A percentile compares a stretch with the other conserved stretches of the same genome.
These are phyloP conservation scores for Rhadina sibilatrix DNA, from an alignment of 2,113 vertebrate species.

Conservation along the genomic window DNA sequence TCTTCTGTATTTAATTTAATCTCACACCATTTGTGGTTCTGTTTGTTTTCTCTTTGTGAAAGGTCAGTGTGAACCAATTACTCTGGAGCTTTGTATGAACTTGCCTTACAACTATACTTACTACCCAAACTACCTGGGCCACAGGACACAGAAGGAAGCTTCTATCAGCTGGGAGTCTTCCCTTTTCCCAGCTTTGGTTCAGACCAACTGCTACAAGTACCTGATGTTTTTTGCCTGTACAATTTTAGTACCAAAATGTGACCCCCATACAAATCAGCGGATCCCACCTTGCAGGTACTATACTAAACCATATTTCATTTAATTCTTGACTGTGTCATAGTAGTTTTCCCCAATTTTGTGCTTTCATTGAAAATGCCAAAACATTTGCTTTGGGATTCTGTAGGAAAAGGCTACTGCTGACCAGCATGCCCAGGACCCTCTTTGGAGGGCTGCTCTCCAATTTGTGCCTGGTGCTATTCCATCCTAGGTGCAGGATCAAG, in stretches of 20 bases:
- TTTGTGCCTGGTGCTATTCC: neutral
- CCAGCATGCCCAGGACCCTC: neutral
- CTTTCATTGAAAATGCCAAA: neutral
- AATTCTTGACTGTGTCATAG: neutral
- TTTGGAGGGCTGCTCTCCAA: neutral
- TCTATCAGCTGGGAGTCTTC: slow-evolving; percentile 95
- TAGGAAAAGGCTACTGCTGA: neutral
- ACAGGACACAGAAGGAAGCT: slow-evolving; percentile 89
- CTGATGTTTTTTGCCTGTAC: slow-evolving; percentile 99
- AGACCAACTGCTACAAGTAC: slow-evolving; percentile 95
- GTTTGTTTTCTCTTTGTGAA: slow-evolving; percentile 17
- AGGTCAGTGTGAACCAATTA: slow-evolving; percentile 90
- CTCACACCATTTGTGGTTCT: neutral
- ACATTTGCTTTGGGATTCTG: neutral
- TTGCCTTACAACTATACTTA: slow-evolving; percentile 90
- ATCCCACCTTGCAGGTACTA: slow-evolving; percentile 92
- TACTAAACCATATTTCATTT: neutral
- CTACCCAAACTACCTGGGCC: slow-evolving; percentile 93
- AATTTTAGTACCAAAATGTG: slow-evolving; percentile 94
- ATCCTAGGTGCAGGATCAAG: neutral
- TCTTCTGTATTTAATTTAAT: neutral
- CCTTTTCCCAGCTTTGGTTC: slow-evolving; percentile 93
- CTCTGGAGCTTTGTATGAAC: slow-evolving; percentile 93
- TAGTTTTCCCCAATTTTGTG: neutral
- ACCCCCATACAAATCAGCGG: slow-evolving; percentile 78